phyloP scores from a whole-genome alignment of 2,113 vertebrate species.

The Xiphias gladius region DNA sequence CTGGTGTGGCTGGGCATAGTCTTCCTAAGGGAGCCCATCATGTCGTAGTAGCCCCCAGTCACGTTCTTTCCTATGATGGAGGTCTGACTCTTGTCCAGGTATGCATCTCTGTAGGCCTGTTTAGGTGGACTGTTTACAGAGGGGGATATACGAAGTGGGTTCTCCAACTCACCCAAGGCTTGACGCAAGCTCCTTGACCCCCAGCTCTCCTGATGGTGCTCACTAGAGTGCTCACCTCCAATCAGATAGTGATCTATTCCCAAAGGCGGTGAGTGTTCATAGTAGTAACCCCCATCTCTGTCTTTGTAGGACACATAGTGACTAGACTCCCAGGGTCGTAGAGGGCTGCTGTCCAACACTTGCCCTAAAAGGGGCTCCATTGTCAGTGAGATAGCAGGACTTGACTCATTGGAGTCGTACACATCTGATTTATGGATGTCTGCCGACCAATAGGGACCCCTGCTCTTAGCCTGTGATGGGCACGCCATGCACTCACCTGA shows the following conservation, averaged over 20 bases:
- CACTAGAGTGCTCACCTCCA: constrained; percentile 64
- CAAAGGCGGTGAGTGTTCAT: constrained; percentile 78
- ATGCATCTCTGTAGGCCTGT: constrained; percentile 75
- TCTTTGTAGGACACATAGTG: constrained; percentile 88
- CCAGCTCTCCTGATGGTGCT: constrained; percentile 78
- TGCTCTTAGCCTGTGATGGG: constrained; percentile 73
- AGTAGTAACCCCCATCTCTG: constrained; percentile 84
- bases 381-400: constrained; percentile 87
- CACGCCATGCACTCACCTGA: constrained; percentile 81
- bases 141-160: constrained; percentile 85
- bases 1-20: constrained; percentile 82
- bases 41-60: constrained; percentile 82
- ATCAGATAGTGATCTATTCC: constrained; percentile 79
- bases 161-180: constrained; percentile 87
- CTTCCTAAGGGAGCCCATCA: constrained; percentile 87
- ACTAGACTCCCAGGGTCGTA: constrained; percentile 82
- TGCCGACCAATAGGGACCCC: constrained; percentile 82
- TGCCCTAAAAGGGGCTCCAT: constrained; percentile 93
- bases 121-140: constrained; percentile 60
- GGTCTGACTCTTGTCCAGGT: constrained; percentile 72
- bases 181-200: constrained; percentile 83
- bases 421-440: constrained; percentile 78
- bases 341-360: constrained; percentile 62
- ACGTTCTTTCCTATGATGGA: constrained; percentile 67
- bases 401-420: constrained; percentile 86